Conservation (phyloP, 1,140 invertebrate genomes). For the Calephelis virginiensis region DNA sequence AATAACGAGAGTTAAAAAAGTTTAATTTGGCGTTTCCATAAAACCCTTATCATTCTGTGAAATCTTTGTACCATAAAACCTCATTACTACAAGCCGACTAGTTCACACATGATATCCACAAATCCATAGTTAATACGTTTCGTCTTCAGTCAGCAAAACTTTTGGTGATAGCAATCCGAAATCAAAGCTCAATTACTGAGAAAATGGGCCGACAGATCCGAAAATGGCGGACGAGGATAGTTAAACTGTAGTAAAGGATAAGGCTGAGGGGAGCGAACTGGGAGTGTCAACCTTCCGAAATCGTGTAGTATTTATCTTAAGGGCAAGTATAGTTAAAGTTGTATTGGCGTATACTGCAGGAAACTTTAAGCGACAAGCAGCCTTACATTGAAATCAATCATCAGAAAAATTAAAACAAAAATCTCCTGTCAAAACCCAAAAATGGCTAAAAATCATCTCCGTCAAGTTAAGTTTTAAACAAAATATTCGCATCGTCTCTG, state of each 20-base stretch:
- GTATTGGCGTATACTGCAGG: background rate
- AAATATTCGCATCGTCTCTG: too few relatives aligned
- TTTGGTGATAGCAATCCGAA: background rate
- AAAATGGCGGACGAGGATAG: slow-evolving; percentile 4
- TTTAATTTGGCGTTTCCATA: too few relatives aligned
- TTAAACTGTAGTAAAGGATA: slow-evolving; percentile 41
- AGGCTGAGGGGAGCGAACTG: slow-evolving; percentile 22
- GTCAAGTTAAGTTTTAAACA: too few relatives aligned
- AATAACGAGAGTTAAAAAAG: too few relatives aligned
- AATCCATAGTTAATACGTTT: background rate
- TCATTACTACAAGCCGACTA: too few relatives aligned
- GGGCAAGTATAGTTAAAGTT: background rate
- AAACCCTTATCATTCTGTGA: too few relatives aligned
- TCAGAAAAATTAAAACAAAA: too few relatives aligned
- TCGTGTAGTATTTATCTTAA: slow-evolving; percentile 26
- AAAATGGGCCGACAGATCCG: background rate
- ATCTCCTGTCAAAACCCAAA: too few relatives aligned
- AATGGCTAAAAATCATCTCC: too few relatives aligned
- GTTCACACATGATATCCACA: background rate
- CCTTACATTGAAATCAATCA: too few relatives aligned
- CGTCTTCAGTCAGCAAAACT: background rate
- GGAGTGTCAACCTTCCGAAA: slow-evolving; percentile 37
- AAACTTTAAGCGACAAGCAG: too few relatives aligned
- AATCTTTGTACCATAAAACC: too few relatives aligned
- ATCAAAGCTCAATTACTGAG: slow-evolving; percentile 5